Base-by-base conservation (phyloP, 2,888 invertebrate genomes). In the Brachylomia viminalis region DNA sequence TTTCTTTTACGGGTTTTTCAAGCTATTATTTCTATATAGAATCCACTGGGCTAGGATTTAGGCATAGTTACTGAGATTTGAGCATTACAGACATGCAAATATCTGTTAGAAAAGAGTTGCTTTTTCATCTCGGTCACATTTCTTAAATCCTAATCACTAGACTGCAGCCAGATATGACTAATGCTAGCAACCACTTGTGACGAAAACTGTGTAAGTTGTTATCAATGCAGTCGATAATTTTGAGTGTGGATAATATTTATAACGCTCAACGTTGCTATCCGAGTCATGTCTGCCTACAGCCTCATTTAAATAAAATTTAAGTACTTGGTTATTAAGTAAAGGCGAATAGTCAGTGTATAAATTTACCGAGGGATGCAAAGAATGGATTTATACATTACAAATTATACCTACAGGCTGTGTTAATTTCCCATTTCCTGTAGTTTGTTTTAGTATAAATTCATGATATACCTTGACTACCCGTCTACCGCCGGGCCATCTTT, bases 1-100 rank as follows among this genome's bases (percentile, higher is more conserved):
- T 87, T 87, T 85, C 87, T 79, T 86, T 81, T 85, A 84, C 87
- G 85, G 84, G 75, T 76, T 82, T 72, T 79, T 73, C 27, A 30
- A 71, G 54, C 65, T 61, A 58, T 76, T 77, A 65, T 70, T 76
- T 59, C 20, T 64, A 62, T 82, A 58, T 69, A 15, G 52, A 54
- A 62, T 45, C 27, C 23, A 71, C 20, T 45, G n/a, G 61, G 45
- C n/a, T 65, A 27, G 45, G 73, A 27, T 76, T 73, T 75, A 38
- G 47, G 75, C 20, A 62, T 68, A 72, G 76, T 67, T 33, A 80
- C 74, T 75, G 77, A 66, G 67, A 72, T 70, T 15, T 45, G 27
- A 75, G 58, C 17, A 49, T 61, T 67, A 65, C 10, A 45, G n/a
- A 54, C n/a, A 23, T 62, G 58, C 30, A n/a, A 45, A 45, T 42